Base-by-base conservation (phyloP, 1,140 invertebrate species). In the Steinernema khuongi region DNA sequence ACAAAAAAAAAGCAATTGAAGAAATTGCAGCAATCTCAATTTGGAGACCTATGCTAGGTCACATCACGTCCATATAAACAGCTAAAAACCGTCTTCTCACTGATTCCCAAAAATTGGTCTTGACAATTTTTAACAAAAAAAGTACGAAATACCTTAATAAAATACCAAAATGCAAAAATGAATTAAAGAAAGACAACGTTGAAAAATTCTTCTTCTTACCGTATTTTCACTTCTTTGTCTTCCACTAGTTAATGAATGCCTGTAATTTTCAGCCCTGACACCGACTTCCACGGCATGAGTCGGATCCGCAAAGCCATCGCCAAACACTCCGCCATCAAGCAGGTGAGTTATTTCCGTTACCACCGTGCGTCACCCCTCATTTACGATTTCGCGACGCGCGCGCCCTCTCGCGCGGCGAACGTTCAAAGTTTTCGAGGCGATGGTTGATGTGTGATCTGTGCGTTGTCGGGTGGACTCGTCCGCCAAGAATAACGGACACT, bases 381-480 rank as follows among this genome's bases (percentile, higher is more conserved):
- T 7, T 22, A 11, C 14, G 4, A n/a, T 41, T 41, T 41, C n/a
- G 7, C 36, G 36, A 60, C 14, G 14, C 7, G 11, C 14, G 50
- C 22, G 22, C 7, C 50, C 14, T 4, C 11, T 17, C 19, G n/a
- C 50, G 22, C 11, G 2, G 14, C 50, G 50, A 60, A 17, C 36
- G 36, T 41, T 41, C 36, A 41, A 60, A 60, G 50, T 60, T 60
- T 60, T 22, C 4, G 26, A 60, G n/a, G 36, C n/a, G 26, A 22
- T 60, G 11, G 26, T 60, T 60, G 50, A 26, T 60, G 22, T 60
- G 50, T 60, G 50, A 60, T 60, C 50, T n/a, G 50, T 7, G 50
- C 14, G 50, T n/a, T n/a, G n/a, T n/a, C n/a, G n/a, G 4, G 50
- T 22, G 4, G 7, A 7, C 19, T 60, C 50, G 11, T 2, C 7